phyloP scores from a whole-genome alignment of 2,797 vertebrate genomes.

The Rhynchotus rufescens region DNA sequence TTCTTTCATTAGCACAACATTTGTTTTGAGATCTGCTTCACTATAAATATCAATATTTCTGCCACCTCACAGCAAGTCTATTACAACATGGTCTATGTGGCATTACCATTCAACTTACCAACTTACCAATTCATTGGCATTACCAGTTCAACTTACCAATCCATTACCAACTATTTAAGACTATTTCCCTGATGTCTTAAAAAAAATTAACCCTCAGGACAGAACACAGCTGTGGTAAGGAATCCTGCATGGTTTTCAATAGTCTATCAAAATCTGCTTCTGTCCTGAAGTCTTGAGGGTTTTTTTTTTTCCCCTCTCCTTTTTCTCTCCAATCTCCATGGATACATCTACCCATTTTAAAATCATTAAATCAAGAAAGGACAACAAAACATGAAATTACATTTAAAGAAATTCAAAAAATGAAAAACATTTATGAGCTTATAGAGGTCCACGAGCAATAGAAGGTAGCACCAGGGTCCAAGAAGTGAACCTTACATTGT shows the following conservation, averaged over 20 bases:
- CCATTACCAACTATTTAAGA: not conserved
- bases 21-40: not conserved
- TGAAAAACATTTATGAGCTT: not conserved
- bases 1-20: not conserved
- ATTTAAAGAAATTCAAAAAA: not conserved
- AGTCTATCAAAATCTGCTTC: not conserved
- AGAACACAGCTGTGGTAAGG: not conserved
- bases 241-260: not conserved
- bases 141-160: no score
- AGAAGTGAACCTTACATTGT: not conserved
- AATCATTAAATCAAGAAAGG: not conserved
- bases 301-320: no score
- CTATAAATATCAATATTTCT: not conserved
- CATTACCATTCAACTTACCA: not conserved
- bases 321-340: not conserved
- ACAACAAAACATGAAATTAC: not conserved
- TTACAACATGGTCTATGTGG: not conserved
- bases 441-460: not conserved
- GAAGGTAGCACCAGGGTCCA: not conserved
- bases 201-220: not conserved
- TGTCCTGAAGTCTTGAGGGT: not conserved
- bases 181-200: not conserved
- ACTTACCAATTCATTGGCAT: no score
- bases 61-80: not conserved
- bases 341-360: not conserved